Evolutionary conservation across 2,113 vertebrate species (phyloP).

Genomic region (Erythrocebus patas): DNA sequence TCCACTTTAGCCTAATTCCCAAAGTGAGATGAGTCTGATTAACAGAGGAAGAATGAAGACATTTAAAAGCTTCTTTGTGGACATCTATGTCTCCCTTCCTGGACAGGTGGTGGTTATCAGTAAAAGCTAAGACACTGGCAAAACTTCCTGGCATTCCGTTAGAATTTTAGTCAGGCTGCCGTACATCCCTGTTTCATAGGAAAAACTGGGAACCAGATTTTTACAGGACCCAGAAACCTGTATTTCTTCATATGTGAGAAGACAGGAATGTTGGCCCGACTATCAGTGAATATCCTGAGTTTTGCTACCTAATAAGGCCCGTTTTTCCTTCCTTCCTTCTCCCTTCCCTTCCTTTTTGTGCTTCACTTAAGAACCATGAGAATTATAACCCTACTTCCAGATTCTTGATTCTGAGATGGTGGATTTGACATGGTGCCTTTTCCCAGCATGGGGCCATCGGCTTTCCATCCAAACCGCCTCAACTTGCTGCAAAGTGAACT

Average conservation of each 20-base stretch:
- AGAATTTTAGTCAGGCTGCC: not conserved
- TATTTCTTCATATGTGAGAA: not conserved
- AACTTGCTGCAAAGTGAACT: not conserved
- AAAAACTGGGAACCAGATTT: not conserved
- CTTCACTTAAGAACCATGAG: not conserved
- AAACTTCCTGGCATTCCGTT: not conserved
- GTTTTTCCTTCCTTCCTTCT: not conserved
- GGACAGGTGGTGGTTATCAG: slow-evolving; percentile 3
- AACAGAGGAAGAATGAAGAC: slow-evolving; percentile 41
- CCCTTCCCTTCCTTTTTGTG: not conserved
- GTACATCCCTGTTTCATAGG: not conserved
- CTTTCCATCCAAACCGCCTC: not conserved
- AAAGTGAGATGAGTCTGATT: slow-evolving; percentile 46
- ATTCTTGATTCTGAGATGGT: not conserved
- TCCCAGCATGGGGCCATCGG: not conserved
- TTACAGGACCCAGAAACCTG: not conserved
- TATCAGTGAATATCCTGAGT: not conserved
- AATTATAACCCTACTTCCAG: not conserved
- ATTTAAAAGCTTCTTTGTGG: slow-evolving; percentile 40
- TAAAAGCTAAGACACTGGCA: not conserved
- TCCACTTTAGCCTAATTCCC: not conserved
- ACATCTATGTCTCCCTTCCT: slow-evolving; percentile 61
- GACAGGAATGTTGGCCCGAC: too few relatives aligned
- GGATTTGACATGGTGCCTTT: too few relatives aligned
- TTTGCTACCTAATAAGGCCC: not conserved